Evolutionary conservation across 2,888 invertebrate genomes (phyloP).

Genomic region (Tupiocoris notatus): DNA sequence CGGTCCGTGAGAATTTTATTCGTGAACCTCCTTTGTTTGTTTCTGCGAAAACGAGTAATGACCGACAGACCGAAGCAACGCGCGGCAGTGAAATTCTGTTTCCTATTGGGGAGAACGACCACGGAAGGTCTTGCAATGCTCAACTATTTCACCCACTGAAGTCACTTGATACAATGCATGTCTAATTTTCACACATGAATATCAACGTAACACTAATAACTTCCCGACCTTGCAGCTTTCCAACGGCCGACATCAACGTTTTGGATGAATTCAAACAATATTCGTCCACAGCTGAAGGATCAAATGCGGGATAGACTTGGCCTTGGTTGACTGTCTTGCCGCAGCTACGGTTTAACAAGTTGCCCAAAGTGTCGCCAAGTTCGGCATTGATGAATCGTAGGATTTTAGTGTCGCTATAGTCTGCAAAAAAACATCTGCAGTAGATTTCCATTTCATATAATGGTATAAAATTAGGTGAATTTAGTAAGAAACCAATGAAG

Average conservation of each 20-base stretch:
- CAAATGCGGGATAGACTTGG: constrained; percentile 66
- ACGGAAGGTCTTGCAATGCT: no score
- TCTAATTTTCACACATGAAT: neutral
- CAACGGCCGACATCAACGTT: constrained; percentile 59
- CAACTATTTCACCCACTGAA: no score
- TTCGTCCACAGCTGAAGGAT: constrained; percentile 56
- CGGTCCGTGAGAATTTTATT: no score
- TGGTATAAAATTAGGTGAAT: no score
- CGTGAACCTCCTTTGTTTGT: no score
- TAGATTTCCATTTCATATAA: no score
- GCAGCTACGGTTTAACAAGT: constrained; percentile 79
- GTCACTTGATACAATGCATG: no score
- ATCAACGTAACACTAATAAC: neutral
- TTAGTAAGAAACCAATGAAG: no score
- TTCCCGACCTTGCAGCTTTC: constrained; percentile 59
- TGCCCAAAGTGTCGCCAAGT: constrained; percentile 88
- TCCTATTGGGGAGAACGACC: no score
- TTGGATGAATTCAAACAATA: constrained; percentile 47
- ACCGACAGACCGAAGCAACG: no score
- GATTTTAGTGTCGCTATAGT: constrained; percentile 77
- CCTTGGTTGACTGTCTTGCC: constrained; percentile 76
- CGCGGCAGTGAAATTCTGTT: no score
- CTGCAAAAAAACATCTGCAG: constrained; percentile 58
- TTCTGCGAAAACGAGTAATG: no score
- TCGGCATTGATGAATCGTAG: constrained; percentile 79